A percentile compares a stretch with the other conserved stretches of the same genome.
Evolutionary conservation across 2,797 vertebrate species (phyloP).

Genomic region (Bufotes viridis): DNA sequence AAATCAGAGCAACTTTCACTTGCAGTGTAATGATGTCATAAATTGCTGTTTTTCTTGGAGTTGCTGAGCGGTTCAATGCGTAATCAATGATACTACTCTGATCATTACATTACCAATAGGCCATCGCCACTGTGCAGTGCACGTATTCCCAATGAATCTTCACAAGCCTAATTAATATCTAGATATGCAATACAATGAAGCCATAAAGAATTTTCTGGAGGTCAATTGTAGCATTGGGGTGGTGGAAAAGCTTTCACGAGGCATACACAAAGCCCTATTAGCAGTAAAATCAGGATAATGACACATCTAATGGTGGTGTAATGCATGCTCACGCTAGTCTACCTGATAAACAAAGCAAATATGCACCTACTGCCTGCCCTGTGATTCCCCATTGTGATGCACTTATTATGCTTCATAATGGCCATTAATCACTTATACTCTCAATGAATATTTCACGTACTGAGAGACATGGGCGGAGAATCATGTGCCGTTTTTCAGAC

Average conservation of each 20-base stretch:
- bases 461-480: not conserved
- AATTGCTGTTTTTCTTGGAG: not conserved
- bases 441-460: not conserved
- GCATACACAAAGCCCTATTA: slow-evolving; percentile 13
- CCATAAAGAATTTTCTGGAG: slow-evolving; percentile 32
- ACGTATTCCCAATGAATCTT: slow-evolving; percentile 30
- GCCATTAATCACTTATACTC: not conserved
- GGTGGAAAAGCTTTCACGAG: not conserved
- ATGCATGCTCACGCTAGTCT: not conserved
- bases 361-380: not conserved
- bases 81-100: slow-evolving; percentile 21
- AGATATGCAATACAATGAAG: slow-evolving; percentile 25
- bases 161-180: slow-evolving; percentile 42
- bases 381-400: not conserved
- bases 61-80: not conserved
- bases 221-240: slow-evolving; percentile 19
- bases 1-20: not conserved
- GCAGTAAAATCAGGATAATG: not conserved
- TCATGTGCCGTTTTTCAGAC: not conserved
- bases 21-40: not conserved
- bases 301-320: not conserved
- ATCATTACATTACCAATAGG: slow-evolving; percentile 23
- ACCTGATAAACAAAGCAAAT: not conserved
- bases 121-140: not conserved
- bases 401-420: not conserved